Evolutionary conservation across 2,113 vertebrate species (phyloP), one percentile per base, ranked within the genome.

Genomic region (Vulpes vulpes): DNA sequence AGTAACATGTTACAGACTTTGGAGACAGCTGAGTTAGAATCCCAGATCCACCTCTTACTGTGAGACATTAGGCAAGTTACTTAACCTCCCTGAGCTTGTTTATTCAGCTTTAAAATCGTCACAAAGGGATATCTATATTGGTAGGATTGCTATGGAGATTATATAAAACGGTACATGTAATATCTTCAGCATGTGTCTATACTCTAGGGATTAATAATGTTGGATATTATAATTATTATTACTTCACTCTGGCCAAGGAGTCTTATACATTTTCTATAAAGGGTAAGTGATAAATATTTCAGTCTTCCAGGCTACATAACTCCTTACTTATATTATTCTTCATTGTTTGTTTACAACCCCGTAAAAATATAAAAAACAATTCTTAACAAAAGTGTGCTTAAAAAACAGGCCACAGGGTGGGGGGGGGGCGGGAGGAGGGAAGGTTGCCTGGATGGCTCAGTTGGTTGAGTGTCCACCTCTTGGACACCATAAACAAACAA

Each of bases 211-310:
- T 95, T 89, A 95, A 80, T 60, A 95, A 62, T 91, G 11, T 69
- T 78, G 15, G 16, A 30, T 82, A 80, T 38, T 94, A 74, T 86
- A 64, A 90, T 84, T 84, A 84, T 53, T 74, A 69, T 71, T 57
- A 83, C 60, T 92, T 91, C 15, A 83, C 25, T 11, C 11, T 81
- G 10, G 80, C n/a, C 4, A 53, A 96, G 49, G 8, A 10, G 11
- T 76, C 53, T 80, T 84, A 96, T 79, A 76, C 12, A 80, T 88
- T 95, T 91, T 93, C 78, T 84, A 0, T 51, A 86, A 95, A 87
- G 3, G 5, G 0, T 79, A 80, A 1, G 11, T 32, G 85, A 32
- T 73, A 94, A 88, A 79, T 73, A 49, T 95, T 59, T 91, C 73
- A 81, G 25, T 3, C 9, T 89, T 64, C 93, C 5, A 55, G 8